Base-by-base conservation (phyloP, 2,113 vertebrate species). In the Odocoileus hemionus region DNA sequence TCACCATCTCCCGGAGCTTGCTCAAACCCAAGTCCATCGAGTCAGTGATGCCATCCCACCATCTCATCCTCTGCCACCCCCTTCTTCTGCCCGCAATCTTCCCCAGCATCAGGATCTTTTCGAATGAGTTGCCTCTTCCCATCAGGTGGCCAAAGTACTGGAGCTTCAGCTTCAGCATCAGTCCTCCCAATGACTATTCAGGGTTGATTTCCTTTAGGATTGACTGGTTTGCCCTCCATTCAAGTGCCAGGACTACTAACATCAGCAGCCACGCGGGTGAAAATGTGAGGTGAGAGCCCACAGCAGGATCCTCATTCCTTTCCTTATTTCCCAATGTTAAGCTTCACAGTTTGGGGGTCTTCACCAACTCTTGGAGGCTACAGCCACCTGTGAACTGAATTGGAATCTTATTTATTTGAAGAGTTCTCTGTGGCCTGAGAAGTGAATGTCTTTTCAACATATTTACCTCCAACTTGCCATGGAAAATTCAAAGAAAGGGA, bases 181-280 rank as follows among this genome's bases (percentile, higher is more conserved):
- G 70, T 26, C 70, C 39, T 76, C 43, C 39, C 70, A 15, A 3
- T 26, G 23, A 76, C 8, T 76, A 4, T 26, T 76, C 39, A 2
- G 39, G 70, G 12, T 43, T 76, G 70, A 43, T 43, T 43, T 76
- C 12, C 70, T 76, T 26, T 43, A 15, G 23, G 39, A 43, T 7
- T 14, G 39, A 43, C 11, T 76, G 70, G 39, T 26, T 43, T 14
- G 3, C 21, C 43, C 70, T 76, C 39, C 39, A 36, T 0, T 7
- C 60, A 55, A 9, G 26, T 3, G 0, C 26, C 4, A 19, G 7
- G 2, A 1, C 50, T 3, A 10, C 19, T 7, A 39, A 15, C 30
- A 4, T 23, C 52, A 16, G 2, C 10, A 39, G 83, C 2, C 19
- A 1, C 0, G 0, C 7, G 11, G 36, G 33, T 13, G 4, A 47